phyloP scores from a whole-genome alignment of 2,797 vertebrate species.

The Neosalanx taihuensis region DNA sequence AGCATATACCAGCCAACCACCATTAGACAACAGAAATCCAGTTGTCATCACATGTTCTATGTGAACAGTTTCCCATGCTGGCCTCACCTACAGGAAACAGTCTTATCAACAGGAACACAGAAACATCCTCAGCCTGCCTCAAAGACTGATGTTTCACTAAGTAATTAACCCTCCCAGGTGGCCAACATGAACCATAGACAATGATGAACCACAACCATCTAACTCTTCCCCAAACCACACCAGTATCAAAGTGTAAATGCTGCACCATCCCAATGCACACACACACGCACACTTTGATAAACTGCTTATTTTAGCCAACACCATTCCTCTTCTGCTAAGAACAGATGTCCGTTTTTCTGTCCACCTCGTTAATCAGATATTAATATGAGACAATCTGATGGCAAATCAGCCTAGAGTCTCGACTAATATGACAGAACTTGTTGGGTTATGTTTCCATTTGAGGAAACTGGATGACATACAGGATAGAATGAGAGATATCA shows the following conservation, averaged over 20 bases:
- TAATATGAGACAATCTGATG: neutral
- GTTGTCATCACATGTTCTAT: neutral
- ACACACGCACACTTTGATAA: conserved; percentile 21
- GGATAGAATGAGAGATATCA: neutral
- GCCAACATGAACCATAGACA: neutral
- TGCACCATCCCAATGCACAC: neutral
- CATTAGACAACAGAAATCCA: neutral
- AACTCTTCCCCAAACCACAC: neutral
- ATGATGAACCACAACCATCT: neutral
- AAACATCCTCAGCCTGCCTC: conserved; percentile 6
- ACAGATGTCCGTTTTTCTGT: neutral
- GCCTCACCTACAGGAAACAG: conserved; percentile 17
- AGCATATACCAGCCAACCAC: too few species aligned
- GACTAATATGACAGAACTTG: conserved; percentile 10
- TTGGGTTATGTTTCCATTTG: conserved; percentile 45
- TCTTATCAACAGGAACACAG: conserved; percentile 27
- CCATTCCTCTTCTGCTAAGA: conserved; percentile 41
- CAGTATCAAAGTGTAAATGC: too few species aligned
- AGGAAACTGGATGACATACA: conserved; percentile 25
- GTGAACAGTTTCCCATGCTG: conserved; percentile 9
- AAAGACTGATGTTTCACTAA: conserved; percentile 15
- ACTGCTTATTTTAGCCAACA: conserved; percentile 31
- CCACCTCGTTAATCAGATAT: neutral
- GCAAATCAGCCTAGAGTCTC: neutral
- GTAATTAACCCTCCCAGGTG: conserved; percentile 14